Evolutionary conservation across 2,797 vertebrate genomes (phyloP), one percentile per base, ranked within the genome.

Genomic region (Otolemur crassicaudatus): DNA sequence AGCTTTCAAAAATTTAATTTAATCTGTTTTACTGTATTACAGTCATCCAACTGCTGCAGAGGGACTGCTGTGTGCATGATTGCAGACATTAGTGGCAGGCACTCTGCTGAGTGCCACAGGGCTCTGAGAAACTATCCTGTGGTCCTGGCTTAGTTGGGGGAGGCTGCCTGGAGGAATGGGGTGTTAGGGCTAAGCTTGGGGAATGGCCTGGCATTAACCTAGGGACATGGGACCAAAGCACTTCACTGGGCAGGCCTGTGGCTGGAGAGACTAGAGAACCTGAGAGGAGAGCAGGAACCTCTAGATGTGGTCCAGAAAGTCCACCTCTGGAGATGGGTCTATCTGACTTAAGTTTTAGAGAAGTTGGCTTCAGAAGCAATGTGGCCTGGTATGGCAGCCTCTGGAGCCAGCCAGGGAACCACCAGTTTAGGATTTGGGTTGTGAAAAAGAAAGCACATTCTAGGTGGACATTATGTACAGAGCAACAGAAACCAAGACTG

Each of bases 191-290:
- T 56, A 46, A 85, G 34, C 75, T 25, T 5, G 6, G 65, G 75
- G 25, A 19, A 10, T 31, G 25, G 34, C 53, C 53, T 34, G 16
- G 27, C 56, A 9, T 1, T 60, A 69, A 25, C 73, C 27, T 31
- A 5, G n/a, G 3, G 22, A n/a, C 5, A 6, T 8, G 49, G 29
- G 43, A 27, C 29, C 1, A 1, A 37, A 7, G 27, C 5, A 4
- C 23, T 1, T 3, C 5, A 9, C 37, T 1, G 1, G 37, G 14
- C 53, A 46, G 22, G 3, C 20, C 23, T 0, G 7, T 53, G 61
- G 73, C 46, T 17, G 0, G 43, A 79, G 87, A 72, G 7, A 65
- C 43, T 37, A 12, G 69, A 84, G 40, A 72, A n/a, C 63, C 23
- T 65, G 61, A 19, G 49, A 79, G 37, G 31, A 81, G 27, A 63